phyloP scores from a whole-genome alignment of 2,113 vertebrate genomes.

The Tachysurus vachellii region DNA sequence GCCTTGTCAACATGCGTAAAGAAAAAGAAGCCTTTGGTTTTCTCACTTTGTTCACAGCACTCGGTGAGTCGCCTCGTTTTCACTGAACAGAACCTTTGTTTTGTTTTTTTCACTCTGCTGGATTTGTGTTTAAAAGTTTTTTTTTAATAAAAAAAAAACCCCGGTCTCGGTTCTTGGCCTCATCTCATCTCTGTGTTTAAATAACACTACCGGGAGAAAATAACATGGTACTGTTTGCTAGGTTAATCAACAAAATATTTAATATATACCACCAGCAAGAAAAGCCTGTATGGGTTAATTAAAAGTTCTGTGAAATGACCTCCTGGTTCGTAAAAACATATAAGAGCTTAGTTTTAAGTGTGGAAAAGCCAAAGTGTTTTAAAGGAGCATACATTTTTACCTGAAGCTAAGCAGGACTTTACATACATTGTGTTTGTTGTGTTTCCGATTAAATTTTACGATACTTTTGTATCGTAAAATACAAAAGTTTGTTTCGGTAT shows the following conservation, averaged over 20 bases:
- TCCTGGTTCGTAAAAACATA: too few species aligned
- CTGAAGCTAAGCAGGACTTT: background rate
- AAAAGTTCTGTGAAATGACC: background rate
- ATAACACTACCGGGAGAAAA: background rate
- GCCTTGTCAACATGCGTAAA: constrained; percentile 36
- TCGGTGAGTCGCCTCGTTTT: constrained; percentile 17
- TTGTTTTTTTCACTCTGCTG: too few species aligned
- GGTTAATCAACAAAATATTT: background rate
- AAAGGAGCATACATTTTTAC: too few species aligned
- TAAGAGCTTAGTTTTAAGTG: too few species aligned
- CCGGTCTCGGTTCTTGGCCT: background rate
- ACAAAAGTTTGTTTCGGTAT: background rate
- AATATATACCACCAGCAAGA: background rate
- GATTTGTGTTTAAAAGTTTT: background rate
- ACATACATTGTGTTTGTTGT: background rate
- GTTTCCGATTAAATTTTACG: too few species aligned
- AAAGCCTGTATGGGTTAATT: background rate
- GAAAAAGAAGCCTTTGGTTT: background rate
- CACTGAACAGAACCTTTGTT: background rate
- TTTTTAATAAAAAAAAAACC: background rate
- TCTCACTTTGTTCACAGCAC: background rate
- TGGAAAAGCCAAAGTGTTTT: too few species aligned
- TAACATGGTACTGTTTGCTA: background rate
- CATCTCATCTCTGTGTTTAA: background rate
- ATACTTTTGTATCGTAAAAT: background rate